Evolutionary conservation across 2,113 vertebrate species (phyloP), one percentile per base, ranked within the genome.

Genomic region (Jacana jacana): DNA sequence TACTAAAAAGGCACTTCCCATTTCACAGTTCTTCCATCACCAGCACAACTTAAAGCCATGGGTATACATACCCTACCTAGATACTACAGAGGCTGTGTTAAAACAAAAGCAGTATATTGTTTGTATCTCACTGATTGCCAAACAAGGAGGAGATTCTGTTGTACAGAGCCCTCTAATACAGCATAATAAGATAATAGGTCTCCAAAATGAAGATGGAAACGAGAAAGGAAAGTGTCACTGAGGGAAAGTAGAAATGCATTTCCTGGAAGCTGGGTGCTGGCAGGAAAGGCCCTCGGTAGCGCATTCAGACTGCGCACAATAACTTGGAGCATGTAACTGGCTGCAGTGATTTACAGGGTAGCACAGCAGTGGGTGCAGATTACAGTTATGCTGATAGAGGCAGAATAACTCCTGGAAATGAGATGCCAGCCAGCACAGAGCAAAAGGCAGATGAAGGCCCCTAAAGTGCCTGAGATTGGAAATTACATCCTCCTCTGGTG

Each of bases 401-500:
- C 91, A 95, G 88, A 97, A 65, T 80, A 89, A 88, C 91, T 93
- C 63, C 82, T 94, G 83, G 86, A 97, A 97, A 93, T 88, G 68
- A 97, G 88, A 93, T 78, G 66, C 78, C 89, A 96, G 92, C 82
- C 61, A 95, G 44, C 27, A 90, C 30, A 88, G 12, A 91, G 77
- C 60, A 85, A 61, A 93, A 87, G 68, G 64, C 73, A 93, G 90
- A 91, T 51, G 90, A 86, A 88, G 69, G 81, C 75, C 55, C 42
- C 39, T 92, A 28, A 81, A 95, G 79, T 73, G 55, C 40, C 81
- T 89, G 88, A 83, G 65, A 91, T 40, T 94, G 83, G 81, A 91
- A 93, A 96, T 61, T 69, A 80, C 86, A 95, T 61, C 68, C 71
- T 95, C 40, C 37, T 92, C 76, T 78, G 33, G 63, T 51, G 73